Evolutionary conservation across 2,113 vertebrate species (phyloP), one percentile per base, ranked within the genome.

Genomic region (Ranitomeya imitator): DNA sequence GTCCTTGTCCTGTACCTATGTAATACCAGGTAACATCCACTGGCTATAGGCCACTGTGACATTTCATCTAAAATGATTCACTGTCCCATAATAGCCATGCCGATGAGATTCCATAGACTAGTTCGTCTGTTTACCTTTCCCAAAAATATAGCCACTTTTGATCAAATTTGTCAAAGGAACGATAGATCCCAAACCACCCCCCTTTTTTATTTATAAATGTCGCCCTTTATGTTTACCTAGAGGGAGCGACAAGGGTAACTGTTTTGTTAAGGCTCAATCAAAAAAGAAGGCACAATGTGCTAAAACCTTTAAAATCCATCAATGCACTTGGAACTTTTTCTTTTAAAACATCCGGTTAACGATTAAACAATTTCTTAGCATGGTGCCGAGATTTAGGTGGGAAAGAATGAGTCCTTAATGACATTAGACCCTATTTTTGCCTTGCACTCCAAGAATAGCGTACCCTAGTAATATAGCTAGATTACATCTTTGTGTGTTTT

Each of bases 401-500:
- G 52, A 57, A 79, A 79, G 77, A 79, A 79, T 57, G 51, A 79
- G 31, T 6, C 52, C 77, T 23, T 79, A 55, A 54, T 37, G 55
- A 37, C 55, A 81, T 59, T 80, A 37, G 55, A 26, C 15, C 31
- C 7, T 45, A 59, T 61, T 81, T 60, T 81, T 59, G 23, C 59
- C 26, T 11, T 19, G 26, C 55, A 81, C 55, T 81, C 10, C 6
- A n/a, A 26, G n/a, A 59, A n/a, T 23, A 4, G 18, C 45, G 67
- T 63, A n/a, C 57, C 8, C 51, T 26, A 7, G 83, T 16, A 23
- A 60, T 76, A 37, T 21, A 85, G 54, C 69, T 19, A 85, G 26
- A 51, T 84, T 84, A 84, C 21, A 69, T 26, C 82, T 84, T 81
- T 81, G 79, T 61, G 59, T 60, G 45, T 85, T 86, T 63, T 51